Evolutionary conservation across 2,797 vertebrate genomes (phyloP), one percentile per base, ranked within the genome.

Genomic region (Acestrorhynchus altus): DNA sequence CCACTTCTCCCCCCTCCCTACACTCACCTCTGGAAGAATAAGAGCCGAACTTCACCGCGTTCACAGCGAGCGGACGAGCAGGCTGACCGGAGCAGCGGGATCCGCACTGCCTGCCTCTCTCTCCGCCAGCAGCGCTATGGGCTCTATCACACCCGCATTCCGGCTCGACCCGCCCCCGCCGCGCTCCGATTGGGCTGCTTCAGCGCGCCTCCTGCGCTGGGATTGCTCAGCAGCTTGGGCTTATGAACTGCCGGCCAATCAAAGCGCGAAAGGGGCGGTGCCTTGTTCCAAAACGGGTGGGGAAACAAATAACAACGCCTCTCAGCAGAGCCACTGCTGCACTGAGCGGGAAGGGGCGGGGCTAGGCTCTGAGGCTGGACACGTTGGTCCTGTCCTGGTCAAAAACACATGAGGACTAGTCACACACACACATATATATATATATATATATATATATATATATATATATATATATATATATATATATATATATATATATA

Each of bases 41-140:
- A 66, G 83, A 54, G 57, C 46, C 72, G 40, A 83, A 85, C 78
- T 87, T 84, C 81, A 59, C 81, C 81, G 75, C 84, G 22, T 57
- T 39, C 6, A 47, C 84, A 80, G 77, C 72, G 71, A 60, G 78
- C 56, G 77, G 56, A 49, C 24, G 77, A 76, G 72, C 51, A 68
- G 71, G 66, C 74, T 74, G 79, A 61, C 64, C 77, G 59, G 63
- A 84, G 81, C 80, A 74, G 42, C 13, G 56, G 72, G 67, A 79
- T 87, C 83, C 86, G 86, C 83, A 83, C 86, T 78, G 76, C 73
- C 77, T 81, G 68, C 72, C 72, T 75, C 42, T 24, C 76, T 26
- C 78, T 31, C 28, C 22, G 46, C 60, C 11, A 20, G 60, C 60
- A 40, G 18, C 60, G 60, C 20, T 63, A 63, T 40, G 60, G 35